Base-by-base conservation (phyloP, 2,797 vertebrate genomes). In the Distichodus sexfasciatus region DNA sequence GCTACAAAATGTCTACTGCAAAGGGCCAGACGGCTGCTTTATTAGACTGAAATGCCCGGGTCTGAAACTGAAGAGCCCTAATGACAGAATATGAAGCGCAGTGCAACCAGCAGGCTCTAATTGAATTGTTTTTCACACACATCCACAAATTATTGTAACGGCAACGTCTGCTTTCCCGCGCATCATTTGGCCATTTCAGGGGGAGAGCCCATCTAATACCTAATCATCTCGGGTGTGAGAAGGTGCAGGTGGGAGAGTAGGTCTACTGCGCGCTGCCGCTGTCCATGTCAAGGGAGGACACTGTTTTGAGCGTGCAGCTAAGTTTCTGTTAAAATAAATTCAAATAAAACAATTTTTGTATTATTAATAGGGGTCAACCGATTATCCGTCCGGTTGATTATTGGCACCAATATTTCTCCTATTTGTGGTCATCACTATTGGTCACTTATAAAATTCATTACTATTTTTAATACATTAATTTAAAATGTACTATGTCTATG, bases 11-110 rank as follows among this genome's bases (percentile, higher is more conserved):
- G 43, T 72, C 61, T 57, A 41, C 57, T 62, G 31, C 53, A 70
- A 77, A 81, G 68, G 69, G 72, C 61, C 55, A 66, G 70, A 75
- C 61, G 53, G 50, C 40, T 47, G 55, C 59, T 74, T 72, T 70
- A 66, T 69, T 74, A 81, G 55, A 72, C 76, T 69, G 40, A 63
- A 68, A 59, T 46, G 40, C 6, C 28, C 40, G 14, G 33, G 53
- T 41, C 55, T 71, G 55, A 67, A 41, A 59, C 38, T 69, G 54
- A 71, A 66, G 41, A 63, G 31, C 43, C 54, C 23, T 59, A 75
- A 80, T 71, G 47, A 74, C 40, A 55, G 40, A 71, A 77, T 66
- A 54, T 61, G 50, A 69, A 67, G 72, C 12, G 14, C 6, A 48
- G 48, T 55, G 67, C 46, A 74, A 68, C 59, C 64, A 51, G 71